Conservation (phyloP, 2,797 vertebrate species). For the Loris lydekkerianus region DNA sequence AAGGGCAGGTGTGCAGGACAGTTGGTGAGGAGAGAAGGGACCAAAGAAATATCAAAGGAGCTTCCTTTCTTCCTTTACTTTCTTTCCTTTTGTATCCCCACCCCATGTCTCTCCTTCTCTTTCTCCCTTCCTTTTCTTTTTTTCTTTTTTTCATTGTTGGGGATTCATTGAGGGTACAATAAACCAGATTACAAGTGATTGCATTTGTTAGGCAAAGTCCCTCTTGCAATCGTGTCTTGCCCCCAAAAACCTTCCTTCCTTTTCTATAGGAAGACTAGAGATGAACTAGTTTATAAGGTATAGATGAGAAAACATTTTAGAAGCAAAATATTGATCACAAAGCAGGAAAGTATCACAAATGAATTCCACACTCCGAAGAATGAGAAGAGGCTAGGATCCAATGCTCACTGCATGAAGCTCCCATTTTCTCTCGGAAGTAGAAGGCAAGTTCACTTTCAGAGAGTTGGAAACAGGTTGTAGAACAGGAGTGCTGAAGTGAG, state of each 20-base stretch:
- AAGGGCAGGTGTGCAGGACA: background rate
- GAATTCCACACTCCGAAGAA: background rate
- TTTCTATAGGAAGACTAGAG: background rate
- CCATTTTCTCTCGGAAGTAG: background rate
- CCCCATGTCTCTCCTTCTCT: background rate
- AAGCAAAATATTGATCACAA: background rate
- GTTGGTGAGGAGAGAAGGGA: background rate
- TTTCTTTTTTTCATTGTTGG: background rate
- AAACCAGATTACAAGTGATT: too few species aligned
- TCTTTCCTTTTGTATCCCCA: background rate
- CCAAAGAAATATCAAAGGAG: background rate
- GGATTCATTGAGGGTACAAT: too few species aligned
- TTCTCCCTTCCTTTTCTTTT: background rate
- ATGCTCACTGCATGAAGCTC: background rate
- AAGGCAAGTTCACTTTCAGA: slow-evolving; percentile 14
- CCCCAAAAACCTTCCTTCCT: background rate
- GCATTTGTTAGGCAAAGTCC: too few species aligned
- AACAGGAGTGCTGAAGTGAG: background rate
- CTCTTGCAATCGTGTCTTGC: too few species aligned
- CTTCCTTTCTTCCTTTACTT: background rate
- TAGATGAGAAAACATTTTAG: slow-evolving; percentile 5
- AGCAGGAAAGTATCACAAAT: background rate
- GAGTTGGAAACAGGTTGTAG: background rate
- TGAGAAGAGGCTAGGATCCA: background rate
- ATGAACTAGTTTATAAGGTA: background rate